These are phyloP conservation scores for Plebejus argus DNA, from an alignment of 2,888 invertebrate species.

Conservation along the genomic window DNA sequence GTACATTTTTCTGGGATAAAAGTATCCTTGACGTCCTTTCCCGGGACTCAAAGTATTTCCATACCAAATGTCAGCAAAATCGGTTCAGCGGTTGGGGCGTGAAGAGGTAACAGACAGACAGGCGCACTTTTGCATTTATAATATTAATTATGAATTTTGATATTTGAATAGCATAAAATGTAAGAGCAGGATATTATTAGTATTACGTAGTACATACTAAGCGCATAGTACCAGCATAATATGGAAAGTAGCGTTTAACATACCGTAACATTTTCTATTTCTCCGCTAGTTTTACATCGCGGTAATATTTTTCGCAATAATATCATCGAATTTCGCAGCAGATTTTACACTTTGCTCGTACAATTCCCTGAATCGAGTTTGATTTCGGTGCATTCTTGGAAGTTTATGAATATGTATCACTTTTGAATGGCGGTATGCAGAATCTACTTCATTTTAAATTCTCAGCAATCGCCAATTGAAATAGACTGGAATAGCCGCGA, in stretches of 20 bases:
- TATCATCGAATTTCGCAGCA: neutral
- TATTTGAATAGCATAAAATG: neutral
- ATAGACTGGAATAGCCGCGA: slow-evolving; percentile 16
- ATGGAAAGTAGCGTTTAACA: neutral
- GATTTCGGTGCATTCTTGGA: slow-evolving; percentile 3
- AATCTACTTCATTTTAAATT: slow-evolving; percentile 20
- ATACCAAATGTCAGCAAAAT: no score
- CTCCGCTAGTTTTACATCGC: neutral
- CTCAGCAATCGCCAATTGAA: slow-evolving; percentile 8
- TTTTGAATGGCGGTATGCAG: slow-evolving; percentile 20
- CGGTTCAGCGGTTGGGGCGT: no score
- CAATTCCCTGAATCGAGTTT: neutral
- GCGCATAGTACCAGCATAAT: neutral
- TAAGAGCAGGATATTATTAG: neutral
- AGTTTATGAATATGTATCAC: slow-evolving; percentile 22
- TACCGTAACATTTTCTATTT: neutral
- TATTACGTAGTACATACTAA: neutral
- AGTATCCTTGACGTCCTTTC: no score
- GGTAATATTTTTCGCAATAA: slow-evolving; percentile 2
- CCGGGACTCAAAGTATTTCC: no score
- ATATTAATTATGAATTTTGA: no score
- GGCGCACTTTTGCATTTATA: no score
- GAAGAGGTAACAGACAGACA: no score
- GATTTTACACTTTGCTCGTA: slow-evolving; percentile 2
- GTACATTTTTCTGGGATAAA: no score